Evolutionary conservation across 2,797 vertebrate genomes (phyloP), one percentile per base, ranked within the genome.

Genomic region (Coregonus ussuriensis): DNA sequence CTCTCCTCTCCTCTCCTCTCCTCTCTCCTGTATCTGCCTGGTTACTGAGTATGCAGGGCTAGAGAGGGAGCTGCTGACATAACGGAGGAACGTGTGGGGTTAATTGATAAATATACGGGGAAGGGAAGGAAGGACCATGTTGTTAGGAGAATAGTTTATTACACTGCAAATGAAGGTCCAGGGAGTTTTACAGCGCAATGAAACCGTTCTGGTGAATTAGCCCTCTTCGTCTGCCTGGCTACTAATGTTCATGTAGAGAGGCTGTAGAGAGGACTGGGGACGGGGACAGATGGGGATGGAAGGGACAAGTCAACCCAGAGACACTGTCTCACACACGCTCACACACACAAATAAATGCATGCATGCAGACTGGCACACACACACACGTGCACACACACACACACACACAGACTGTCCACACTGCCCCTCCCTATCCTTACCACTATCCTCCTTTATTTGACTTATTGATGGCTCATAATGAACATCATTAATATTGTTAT

Each of bases 161-260:
- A 84, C 83, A 77, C 88, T 85, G 90, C 89, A 93, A 93, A 94
- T 91, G 89, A 93, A 94, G 83, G 87, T 85, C 87, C 78, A 85
- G 90, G 84, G 89, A 88, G 88, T 91, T 94, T 95, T 92, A 94
- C 89, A 90, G 89, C 53, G 83, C 88, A 72, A 88, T 94, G 93
- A 95, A 95, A 93, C 81, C 74, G 86, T 93, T 93, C 92, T 88
- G 86, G 89, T 89, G 89, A 91, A 93, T 93, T 92, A 92, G 87
- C 84, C 81, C 87, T 89, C 83, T 70, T 83, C 81, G 51, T 71
- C 53, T 47, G 29, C 53, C 59, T 59, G 54, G 31, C 13, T 54
- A 15, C 72, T 73, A 73, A 73, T 37, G 72, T 54, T 52, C 16
- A 9, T 21, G 14, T 5, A 7, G n/a, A 25, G 37, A 18, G 31